Evolutionary conservation across 53 echinoderm and acorn worm species (phyloP).

Genomic region (Patiria pectinifera): DNA sequence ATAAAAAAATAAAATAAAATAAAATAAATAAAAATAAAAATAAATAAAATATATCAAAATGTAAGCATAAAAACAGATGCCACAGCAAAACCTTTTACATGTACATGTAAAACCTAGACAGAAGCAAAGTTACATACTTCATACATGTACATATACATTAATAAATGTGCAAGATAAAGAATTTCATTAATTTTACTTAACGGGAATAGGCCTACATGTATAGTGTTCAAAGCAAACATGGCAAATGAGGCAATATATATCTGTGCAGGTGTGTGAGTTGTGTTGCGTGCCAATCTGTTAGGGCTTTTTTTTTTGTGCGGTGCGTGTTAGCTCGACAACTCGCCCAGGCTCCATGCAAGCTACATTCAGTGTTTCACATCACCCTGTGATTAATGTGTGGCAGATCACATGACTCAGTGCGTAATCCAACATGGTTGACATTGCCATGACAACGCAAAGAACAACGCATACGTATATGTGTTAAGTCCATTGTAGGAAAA

Average conservation of each 20-base stretch:
- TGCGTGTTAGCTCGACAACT: background rate
- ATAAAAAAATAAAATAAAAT: no score
- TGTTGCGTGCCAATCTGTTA: background rate
- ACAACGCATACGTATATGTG: background rate
- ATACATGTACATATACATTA: no score
- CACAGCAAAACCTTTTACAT: no score
- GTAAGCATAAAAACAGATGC: no score
- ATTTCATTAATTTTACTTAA: background rate
- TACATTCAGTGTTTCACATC: background rate
- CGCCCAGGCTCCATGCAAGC: background rate
- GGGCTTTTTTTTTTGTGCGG: background rate
- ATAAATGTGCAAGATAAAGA: no score
- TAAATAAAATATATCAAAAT: no score
- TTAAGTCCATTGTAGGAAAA: no score
- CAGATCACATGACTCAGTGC: constrained; percentile 32
- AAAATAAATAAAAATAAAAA: no score
- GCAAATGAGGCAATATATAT: background rate
- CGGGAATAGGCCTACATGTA: background rate
- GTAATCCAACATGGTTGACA: constrained; percentile 3
- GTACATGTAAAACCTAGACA: no score
- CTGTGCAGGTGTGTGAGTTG: background rate
- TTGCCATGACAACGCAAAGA: background rate
- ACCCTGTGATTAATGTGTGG: constrained; percentile 4
- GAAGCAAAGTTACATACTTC: no score
- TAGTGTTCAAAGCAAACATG: constrained; percentile 10